Evolutionary conservation across 2,888 invertebrate species (phyloP).

Genomic region (Ommatoiulus sabulosus): DNA sequence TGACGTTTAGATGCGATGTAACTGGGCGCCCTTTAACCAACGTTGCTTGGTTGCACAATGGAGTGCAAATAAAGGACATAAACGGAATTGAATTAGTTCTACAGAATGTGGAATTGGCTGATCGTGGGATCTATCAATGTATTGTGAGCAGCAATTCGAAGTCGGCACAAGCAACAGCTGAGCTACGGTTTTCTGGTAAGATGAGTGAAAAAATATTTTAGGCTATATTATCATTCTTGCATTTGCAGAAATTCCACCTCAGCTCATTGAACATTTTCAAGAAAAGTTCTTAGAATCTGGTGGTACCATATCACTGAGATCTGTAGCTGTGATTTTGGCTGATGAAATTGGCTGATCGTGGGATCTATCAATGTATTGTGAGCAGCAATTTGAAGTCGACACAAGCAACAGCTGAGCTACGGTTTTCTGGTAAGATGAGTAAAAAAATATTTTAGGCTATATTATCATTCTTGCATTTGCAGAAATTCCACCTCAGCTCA

Average conservation of each 20-base stretch:
- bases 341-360: slow-evolving; percentile 67
- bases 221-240: not conserved
- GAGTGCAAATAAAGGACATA: slow-evolving; percentile 63
- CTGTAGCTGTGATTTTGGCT: slow-evolving; percentile 47
- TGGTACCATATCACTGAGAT: not conserved
- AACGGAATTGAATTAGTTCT: slow-evolving; percentile 60
- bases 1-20: slow-evolving; percentile 87
- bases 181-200: slow-evolving; percentile 72
- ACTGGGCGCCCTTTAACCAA: slow-evolving; percentile 85
- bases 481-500: slow-evolving; percentile 55
- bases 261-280: slow-evolving; percentile 42
- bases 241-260: slow-evolving; percentile 53
- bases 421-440: slow-evolving; percentile 67
- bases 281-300: slow-evolving; percentile 32
- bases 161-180: slow-evolving; percentile 78
- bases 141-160: slow-evolving; percentile 63
- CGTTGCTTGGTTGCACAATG: slow-evolving; percentile 85
- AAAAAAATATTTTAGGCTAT: not conserved
- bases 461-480: not conserved
- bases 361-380: slow-evolving; percentile 66
- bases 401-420: slow-evolving; percentile 80
- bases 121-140: slow-evolving; percentile 68
- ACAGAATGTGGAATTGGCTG: slow-evolving; percentile 64
- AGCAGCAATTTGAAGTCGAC: slow-evolving; percentile 68
- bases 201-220: not conserved